A percentile compares a stretch with the other conserved stretches of the same genome.
These are phyloP conservation scores for Protophormia terraenovae DNA, from an alignment of 2,888 invertebrate species.

Conservation along the genomic window DNA sequence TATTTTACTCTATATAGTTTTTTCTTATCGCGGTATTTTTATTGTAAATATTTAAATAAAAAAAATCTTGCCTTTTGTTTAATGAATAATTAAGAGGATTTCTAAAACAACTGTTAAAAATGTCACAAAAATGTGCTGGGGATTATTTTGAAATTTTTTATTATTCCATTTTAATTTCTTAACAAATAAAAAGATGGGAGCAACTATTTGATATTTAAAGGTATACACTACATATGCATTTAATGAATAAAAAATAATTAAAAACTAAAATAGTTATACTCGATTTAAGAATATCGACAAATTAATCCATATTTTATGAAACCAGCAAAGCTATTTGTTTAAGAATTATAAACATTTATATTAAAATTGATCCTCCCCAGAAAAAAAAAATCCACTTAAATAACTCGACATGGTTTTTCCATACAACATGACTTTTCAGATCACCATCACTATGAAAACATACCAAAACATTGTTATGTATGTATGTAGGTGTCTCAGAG, in stretches of 20 bases:
- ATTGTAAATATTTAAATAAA: not conserved
- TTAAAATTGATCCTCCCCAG: too few species aligned
- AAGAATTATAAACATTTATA: too few species aligned
- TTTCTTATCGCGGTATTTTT: not conserved
- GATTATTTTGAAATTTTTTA: not conserved
- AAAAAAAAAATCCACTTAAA: too few species aligned
- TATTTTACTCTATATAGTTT: not conserved
- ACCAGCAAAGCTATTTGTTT: too few species aligned
- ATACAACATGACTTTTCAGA: too few species aligned
- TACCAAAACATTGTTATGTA: not conserved
- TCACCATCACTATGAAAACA: not conserved
- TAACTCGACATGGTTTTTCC: too few species aligned
- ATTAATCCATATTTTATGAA: too few species aligned
- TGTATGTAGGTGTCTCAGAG: not conserved
- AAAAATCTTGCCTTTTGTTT: not conserved
- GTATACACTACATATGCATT: not conserved
- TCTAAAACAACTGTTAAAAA: not conserved
- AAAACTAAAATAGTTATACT: too few species aligned
- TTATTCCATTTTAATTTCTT: not conserved
- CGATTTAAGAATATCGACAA: too few species aligned
- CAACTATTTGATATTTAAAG: too few species aligned
- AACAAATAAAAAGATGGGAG: too few species aligned
- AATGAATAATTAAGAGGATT: not conserved
- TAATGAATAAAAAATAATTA: too few species aligned
- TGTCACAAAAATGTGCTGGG: not conserved